Evolutionary conservation across 2,888 invertebrate species (phyloP), one percentile per base, ranked within the genome.

Genomic region (Serripes groenlandicus): DNA sequence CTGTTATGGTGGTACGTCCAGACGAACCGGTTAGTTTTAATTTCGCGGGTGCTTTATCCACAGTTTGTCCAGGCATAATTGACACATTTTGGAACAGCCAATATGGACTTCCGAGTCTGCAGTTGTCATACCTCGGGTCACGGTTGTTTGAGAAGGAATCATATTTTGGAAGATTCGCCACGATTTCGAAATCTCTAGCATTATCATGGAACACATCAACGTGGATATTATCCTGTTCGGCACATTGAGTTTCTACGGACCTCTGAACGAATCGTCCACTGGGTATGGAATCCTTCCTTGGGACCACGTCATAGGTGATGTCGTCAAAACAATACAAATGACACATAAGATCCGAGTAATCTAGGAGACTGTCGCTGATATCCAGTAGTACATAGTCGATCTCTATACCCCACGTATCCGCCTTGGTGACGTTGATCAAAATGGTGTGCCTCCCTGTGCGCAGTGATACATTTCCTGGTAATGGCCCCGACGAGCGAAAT

Each of bases 221-320:
- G 60, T 88, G 82, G 28, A 88, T 66, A 70, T 89, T 90, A 64
- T 89, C 88, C 28, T 78, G 80, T 60, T 90, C 90, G 11, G 88
- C 78, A 66, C 90, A 90, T 30, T 81, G 75, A 0, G 89, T 84
- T 11, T 70, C 49, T 4, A 69, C 74, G 26, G 88, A 88, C n/a
- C 74, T 81, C 58, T 89, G 88, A 5, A 87, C 79, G 52, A 89
- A 85, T 34, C 62, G 83, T 15, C 82, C 87, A 37, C 85, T 82
- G 1, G 81, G 85, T 30, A 84, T 68, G 3, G 73, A 64, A 56
- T 85, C 83, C 21, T 70, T 34, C 21, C 70, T 75, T 23, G 74
- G 69, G 1, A 77, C 69, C 15, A 79, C 72, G 28, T 80, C 76
- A 28, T 83, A 85, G n/a, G 52, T 81, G 9, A 86, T 74, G 23